Base-by-base conservation (phyloP, 2,113 vertebrate species). In the Muntiacus muntjak region DNA sequence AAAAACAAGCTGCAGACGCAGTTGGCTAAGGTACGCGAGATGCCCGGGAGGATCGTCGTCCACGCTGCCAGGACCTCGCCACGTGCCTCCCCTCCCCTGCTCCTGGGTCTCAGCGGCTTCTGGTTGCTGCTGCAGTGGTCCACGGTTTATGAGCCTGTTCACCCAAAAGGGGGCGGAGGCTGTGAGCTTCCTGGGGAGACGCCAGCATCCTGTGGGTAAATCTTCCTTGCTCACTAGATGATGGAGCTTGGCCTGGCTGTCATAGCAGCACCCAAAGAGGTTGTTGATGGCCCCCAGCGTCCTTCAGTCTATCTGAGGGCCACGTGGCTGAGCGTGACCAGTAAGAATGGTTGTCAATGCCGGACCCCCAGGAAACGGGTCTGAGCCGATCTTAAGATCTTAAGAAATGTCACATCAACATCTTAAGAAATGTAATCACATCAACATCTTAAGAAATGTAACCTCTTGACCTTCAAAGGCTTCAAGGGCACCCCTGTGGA, bases 1-100 rank as follows among this genome's bases (percentile, higher is more conserved):
- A 99, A 98, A 97, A 99, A 99, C 78, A 98, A 99, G 79, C 94
- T 98, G 43, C 98, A 99, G 96, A 96, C 85, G 0, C 97, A 99
- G 47, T 91, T 99, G 97, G 98, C 98, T 5, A 99, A 99, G 99
- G 99, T 99, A 85, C 95, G 98, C 9, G 1, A 6, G 87, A 7
- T 6, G 26, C 4, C 1, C 7, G 5, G 5, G 21, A 7, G 28
- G 40, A 40, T 19, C 0, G 0, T 1, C 0, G 28, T 57, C 60
- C 19, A 9, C 7, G 1, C 14, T 5, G 23, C 55, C 16, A 4
- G 10, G 16, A 19, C 85, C 4, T 8, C 2, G 0, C 30, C 71
- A 14, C 4, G 6, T 26, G 0, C n/a, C 43, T 21, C 12, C 67
- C 19, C 19, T 13, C 67, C n/a, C 5, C 45, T 1, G 10, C 55